Evolutionary conservation across 2,113 vertebrate genomes (phyloP).

Genomic region (Rhinogobius similis): DNA sequence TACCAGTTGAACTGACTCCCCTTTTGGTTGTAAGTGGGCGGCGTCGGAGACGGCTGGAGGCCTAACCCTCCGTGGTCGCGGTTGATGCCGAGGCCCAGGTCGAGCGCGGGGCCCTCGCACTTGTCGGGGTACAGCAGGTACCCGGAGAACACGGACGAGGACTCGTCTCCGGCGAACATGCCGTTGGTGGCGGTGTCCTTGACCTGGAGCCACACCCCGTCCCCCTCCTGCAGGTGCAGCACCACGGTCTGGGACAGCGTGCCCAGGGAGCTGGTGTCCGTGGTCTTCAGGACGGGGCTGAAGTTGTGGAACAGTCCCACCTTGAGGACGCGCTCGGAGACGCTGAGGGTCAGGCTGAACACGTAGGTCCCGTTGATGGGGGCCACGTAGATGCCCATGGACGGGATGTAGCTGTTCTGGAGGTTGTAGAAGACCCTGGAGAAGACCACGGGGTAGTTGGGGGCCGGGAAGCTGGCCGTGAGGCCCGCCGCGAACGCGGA

Average conservation of each 20-base stretch:
- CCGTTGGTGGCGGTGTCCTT: constrained; percentile 57
- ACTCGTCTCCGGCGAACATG: constrained; percentile 51
- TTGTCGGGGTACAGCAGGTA: constrained; percentile 71
- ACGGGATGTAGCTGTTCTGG: constrained; percentile 55
- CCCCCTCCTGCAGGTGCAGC: constrained; percentile 54
- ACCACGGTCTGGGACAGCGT: constrained; percentile 65
- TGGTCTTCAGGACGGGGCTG: constrained; percentile 56
- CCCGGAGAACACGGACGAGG: constrained; percentile 71
- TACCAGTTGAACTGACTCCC: no score
- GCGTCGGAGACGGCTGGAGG: no score
- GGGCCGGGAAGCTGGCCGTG: constrained; percentile 32
- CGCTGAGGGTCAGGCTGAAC: constrained; percentile 66
- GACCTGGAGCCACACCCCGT: constrained; percentile 73
- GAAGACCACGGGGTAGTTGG: constrained; percentile 62
- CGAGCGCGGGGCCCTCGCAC: constrained; percentile 41
- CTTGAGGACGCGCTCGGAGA: constrained; percentile 47
- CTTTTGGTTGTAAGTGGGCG: no score
- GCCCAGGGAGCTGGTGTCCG: constrained; percentile 31
- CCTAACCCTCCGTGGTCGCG: not conserved
- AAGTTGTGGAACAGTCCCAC: constrained; percentile 70
- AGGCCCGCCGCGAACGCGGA: constrained; percentile 68
- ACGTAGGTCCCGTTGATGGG: constrained; percentile 72
- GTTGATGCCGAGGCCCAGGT: not conserved
- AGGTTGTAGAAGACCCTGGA: constrained; percentile 45
- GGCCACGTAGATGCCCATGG: constrained; percentile 59